These are phyloP conservation scores for Emys orbicularis DNA, from an alignment of 2,797 vertebrate species.

Conservation along the genomic window DNA sequence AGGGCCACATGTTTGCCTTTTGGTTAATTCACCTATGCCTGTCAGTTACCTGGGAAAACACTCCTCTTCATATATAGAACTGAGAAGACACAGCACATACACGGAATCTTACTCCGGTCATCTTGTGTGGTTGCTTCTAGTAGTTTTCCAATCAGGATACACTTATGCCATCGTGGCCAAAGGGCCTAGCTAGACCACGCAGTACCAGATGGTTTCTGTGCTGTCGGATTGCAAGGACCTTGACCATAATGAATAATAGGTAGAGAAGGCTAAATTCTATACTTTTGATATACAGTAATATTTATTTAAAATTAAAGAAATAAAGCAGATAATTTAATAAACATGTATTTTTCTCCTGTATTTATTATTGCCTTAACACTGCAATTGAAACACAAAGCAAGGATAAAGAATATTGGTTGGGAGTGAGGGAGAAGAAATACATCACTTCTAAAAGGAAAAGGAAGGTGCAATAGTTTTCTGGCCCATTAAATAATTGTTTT, in stretches of 20 bases:
- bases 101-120: not conserved
- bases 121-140: not conserved
- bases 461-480: not conserved
- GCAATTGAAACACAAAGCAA: not conserved
- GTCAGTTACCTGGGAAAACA: slow-evolving; percentile 26
- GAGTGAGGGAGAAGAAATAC: not conserved
- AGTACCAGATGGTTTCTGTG: fast-evolving
- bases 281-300: slow-evolving; percentile 37
- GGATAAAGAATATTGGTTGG: not conserved
- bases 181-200: not conserved
- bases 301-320: slow-evolving; percentile 71
- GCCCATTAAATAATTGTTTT: not conserved
- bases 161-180: not conserved
- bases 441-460: not conserved
- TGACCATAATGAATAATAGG: not conserved
- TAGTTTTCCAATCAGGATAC: not conserved
- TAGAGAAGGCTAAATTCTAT: slow-evolving; percentile 6
- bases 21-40: slow-evolving; percentile 31
- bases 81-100: fast-evolving
- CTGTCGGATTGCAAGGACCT: not conserved
- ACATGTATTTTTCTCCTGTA: slow-evolving; percentile 44
- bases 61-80: slow-evolving; percentile 24
- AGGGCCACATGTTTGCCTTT: not conserved
- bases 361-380: not conserved
- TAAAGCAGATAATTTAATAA: slow-evolving; percentile 68